These are phyloP conservation scores for Styela plicata DNA, from an alignment of 23 tunicate genomes.

Conservation along the genomic window DNA sequence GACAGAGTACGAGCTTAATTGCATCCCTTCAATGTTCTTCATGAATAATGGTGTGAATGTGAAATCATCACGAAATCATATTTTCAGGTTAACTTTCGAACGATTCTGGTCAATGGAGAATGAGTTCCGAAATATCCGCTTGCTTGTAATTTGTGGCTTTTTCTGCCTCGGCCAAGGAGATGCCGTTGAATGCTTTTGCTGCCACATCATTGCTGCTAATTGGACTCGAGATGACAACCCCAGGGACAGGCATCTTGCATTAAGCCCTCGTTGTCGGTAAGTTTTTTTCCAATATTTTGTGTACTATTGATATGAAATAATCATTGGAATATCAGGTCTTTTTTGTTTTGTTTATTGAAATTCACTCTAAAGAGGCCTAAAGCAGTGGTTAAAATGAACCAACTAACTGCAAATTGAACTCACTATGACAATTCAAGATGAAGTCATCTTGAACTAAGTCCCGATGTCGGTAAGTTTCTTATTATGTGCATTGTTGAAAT, in stretches of 20 bases:
- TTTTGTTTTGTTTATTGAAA: too few relatives aligned
- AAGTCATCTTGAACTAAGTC: too few relatives aligned
- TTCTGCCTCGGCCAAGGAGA: conserved; percentile 34
- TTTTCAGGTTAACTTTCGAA: conserved; percentile 17
- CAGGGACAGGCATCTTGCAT: not conserved
- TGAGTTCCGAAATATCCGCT: conserved; percentile 4
- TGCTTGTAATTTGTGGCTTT: conserved; percentile 25
- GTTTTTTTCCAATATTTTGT: not conserved
- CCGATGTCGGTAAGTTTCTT: too few relatives aligned
- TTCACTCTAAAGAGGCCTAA: too few relatives aligned
- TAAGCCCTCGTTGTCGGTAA: not conserved
- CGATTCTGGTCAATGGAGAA: not conserved
- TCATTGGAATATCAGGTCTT: too few relatives aligned
- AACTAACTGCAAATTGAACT: too few relatives aligned
- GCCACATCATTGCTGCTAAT: conserved; percentile 11
- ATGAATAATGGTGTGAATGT: too few relatives aligned
- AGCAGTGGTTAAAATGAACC: too few relatives aligned
- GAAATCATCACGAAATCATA: not conserved
- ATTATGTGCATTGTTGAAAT: too few relatives aligned
- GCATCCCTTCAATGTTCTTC: not conserved
- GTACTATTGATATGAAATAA: too few relatives aligned
- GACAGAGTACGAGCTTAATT: not conserved
- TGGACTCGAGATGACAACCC: conserved; percentile 28
- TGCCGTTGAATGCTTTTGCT: conserved; percentile 24
- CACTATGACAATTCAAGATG: too few relatives aligned